Conservation (phyloP, 2,797 vertebrate species). For the Coreius guichenoti region DNA sequence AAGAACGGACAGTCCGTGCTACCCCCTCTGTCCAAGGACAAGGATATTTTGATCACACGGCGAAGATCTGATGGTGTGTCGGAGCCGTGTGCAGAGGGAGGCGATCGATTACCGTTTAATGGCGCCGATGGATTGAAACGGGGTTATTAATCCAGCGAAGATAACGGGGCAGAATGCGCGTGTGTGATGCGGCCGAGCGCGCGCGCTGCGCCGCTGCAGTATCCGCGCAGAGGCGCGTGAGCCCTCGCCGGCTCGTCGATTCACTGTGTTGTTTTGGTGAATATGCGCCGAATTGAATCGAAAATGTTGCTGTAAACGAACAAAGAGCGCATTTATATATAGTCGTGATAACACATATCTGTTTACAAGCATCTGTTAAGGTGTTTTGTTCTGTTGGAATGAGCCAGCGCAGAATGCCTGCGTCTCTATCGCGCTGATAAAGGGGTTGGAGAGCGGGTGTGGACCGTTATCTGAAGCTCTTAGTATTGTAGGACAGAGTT, state of each 20-base stretch:
- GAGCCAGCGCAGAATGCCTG: constrained; percentile 2
- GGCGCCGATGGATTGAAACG: constrained; percentile 7
- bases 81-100: not conserved
- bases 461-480: not conserved
- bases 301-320: constrained; percentile 3
- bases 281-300: not conserved
- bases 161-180: constrained; percentile 23
- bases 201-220: constrained; percentile 39
- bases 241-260: constrained; percentile 16
- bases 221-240: constrained; percentile 38
- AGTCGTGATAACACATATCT: not conserved
- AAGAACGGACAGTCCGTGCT: constrained; percentile 38
- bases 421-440: not conserved
- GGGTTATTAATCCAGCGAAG: not conserved
- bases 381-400: constrained; percentile 15
- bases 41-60: not conserved
- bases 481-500: not conserved
- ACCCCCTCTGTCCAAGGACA: constrained; percentile 39
- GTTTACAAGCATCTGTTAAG: not conserved
- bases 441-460: constrained; percentile 17
- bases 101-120: not conserved
- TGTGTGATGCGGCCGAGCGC: constrained; percentile 41
- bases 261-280: constrained; percentile 21
- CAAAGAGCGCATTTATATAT: not conserved
- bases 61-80: constrained; percentile 28